Conservation (phyloP, 2,797 vertebrate genomes). For the Arctocebus calabarensis region DNA sequence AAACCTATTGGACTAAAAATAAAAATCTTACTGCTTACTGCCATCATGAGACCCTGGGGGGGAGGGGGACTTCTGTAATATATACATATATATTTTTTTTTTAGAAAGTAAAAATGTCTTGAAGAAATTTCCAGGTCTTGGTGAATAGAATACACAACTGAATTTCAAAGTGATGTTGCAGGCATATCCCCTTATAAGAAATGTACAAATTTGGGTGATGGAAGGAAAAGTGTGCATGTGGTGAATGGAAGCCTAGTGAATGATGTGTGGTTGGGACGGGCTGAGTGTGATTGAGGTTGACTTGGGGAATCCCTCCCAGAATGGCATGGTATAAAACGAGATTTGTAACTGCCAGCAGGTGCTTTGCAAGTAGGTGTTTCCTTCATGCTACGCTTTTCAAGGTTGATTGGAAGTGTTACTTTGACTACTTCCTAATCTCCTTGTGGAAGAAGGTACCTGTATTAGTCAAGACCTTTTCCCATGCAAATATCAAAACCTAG, state of each 20-base stretch:
- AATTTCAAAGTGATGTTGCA: conserved; percentile 54
- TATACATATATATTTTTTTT: too few species aligned
- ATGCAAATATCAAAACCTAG: conserved; percentile 46
- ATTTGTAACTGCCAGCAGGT: not conserved
- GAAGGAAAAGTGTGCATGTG: not conserved
- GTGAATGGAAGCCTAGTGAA: conserved; percentile 23
- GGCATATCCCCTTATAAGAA: not conserved
- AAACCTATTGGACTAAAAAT: conserved; percentile 56
- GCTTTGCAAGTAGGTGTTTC: not conserved
- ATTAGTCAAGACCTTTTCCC: conserved; percentile 10
- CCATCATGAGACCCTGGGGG: conserved; percentile 26
- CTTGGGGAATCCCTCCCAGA: conserved; percentile 59
- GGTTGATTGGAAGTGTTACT: conserved; percentile 31
- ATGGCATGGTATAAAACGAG: not conserved
- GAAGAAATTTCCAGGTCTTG: conserved; percentile 41
- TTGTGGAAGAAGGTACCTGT: conserved; percentile 22
- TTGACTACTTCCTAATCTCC: conserved; percentile 39
- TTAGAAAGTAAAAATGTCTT: conserved; percentile 25
- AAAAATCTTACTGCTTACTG: conserved; percentile 31
- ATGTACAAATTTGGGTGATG: not conserved
- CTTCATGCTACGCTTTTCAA: not conserved
- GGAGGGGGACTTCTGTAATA: not conserved
- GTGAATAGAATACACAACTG: conserved; percentile 8
- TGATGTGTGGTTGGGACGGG: not conserved
- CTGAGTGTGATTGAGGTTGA: not conserved